These are phyloP conservation scores for Lottia scabra DNA, from an alignment of 2,888 invertebrate genomes.

Conservation along the genomic window DNA sequence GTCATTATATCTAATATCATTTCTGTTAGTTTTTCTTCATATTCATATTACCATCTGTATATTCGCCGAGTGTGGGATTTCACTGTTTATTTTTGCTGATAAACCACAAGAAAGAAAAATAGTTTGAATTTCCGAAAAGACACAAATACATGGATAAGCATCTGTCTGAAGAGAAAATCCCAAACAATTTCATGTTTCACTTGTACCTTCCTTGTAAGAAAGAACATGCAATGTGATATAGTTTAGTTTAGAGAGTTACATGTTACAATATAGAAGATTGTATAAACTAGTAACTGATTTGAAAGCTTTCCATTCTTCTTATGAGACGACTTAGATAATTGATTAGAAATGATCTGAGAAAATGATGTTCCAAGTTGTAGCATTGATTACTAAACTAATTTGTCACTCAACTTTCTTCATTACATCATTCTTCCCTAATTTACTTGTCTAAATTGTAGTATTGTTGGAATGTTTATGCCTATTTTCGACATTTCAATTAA, in stretches of 20 bases:
- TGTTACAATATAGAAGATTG: no score
- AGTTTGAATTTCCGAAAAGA: constrained; percentile 5
- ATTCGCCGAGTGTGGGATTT: not conserved
- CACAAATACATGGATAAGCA: not conserved
- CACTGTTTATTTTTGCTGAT: not conserved
- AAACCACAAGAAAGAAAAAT: constrained; percentile 6
- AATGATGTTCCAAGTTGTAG: not conserved
- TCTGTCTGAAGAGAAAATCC: not conserved
- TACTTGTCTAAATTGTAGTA: not conserved
- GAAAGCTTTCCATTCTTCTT: no score
- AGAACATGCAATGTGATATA: no score
- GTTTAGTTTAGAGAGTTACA: no score
- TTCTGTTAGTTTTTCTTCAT: not conserved
- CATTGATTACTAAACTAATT: not conserved
- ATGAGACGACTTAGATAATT: no score
- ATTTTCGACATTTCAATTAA: constrained; percentile 1
- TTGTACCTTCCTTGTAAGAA: no score
- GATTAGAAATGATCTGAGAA: no score
- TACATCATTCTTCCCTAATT: not conserved
- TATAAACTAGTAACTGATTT: no score
- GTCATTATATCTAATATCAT: constrained; percentile 4
- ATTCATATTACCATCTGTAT: not conserved
- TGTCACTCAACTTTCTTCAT: no score
- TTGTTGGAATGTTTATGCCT: not conserved
- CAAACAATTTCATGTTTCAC: no score